Evolutionary conservation across 1,140 invertebrate species (phyloP).

Genomic region (Battus philenor): DNA sequence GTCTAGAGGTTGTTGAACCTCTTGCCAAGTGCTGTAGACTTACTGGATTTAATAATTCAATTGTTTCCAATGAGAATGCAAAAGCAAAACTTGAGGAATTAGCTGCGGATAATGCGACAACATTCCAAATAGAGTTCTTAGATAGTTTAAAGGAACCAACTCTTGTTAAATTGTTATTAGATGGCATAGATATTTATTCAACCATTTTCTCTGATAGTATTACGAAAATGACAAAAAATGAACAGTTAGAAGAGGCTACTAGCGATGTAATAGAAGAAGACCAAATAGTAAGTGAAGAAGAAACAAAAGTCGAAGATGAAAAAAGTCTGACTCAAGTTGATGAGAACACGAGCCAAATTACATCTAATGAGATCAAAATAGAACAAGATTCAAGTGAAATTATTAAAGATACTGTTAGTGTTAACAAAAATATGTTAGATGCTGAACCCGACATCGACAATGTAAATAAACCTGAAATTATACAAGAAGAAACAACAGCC

Average conservation of each 20-base stretch:
- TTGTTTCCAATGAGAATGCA: slow-evolving; percentile 56
- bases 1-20: slow-evolving; percentile 75
- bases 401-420: too few relatives aligned
- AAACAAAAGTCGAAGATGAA: too few relatives aligned
- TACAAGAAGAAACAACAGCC: too few relatives aligned
- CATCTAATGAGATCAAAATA: too few relatives aligned
- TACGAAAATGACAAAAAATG: slow-evolving; percentile 16
- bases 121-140: slow-evolving; percentile 74
- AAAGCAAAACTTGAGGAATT: slow-evolving; percentile 72
- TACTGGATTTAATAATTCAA: slow-evolving; percentile 65
- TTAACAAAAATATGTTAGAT: too few relatives aligned
- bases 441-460: too few relatives aligned
- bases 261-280: background rate
- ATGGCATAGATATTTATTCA: slow-evolving; percentile 48
- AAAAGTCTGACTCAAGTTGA: too few relatives aligned
- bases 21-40: slow-evolving; percentile 80
- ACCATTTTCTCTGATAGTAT: slow-evolving; percentile 24
- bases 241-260: slow-evolving; percentile 12
- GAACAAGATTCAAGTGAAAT: too few relatives aligned
- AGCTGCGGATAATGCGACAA: slow-evolving; percentile 43
- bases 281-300: background rate
- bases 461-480: too few relatives aligned
- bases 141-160: slow-evolving; percentile 63
- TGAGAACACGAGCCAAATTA: too few relatives aligned
- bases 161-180: slow-evolving; percentile 54